Evolutionary conservation across 2,797 vertebrate species (phyloP).

Genomic region (Epinephelus coioides): DNA sequence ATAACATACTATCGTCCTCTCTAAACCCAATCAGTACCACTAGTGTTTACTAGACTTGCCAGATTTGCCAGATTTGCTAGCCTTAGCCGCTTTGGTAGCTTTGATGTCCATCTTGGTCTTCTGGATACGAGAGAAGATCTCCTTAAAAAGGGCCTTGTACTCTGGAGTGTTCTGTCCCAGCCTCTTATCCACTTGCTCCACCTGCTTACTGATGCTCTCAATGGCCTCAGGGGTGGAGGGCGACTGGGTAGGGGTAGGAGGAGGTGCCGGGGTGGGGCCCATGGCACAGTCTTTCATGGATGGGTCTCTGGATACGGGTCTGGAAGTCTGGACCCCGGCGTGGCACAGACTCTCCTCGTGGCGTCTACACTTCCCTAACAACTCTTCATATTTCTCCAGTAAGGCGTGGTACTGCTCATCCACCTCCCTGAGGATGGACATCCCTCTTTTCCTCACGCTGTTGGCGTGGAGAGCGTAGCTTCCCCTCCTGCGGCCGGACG

Average conservation of each 20-base stretch:
- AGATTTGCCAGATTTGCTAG: slow-evolving; percentile 77
- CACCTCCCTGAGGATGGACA: slow-evolving; percentile 98
- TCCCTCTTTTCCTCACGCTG: slow-evolving; percentile 93
- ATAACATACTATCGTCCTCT: slow-evolving; percentile 10
- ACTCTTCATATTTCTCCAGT: slow-evolving; percentile 97
- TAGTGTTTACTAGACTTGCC: slow-evolving; percentile 81
- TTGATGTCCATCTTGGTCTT: slow-evolving; percentile 98
- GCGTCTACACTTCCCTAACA: slow-evolving; percentile 94
- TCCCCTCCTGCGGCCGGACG: slow-evolving; percentile 90
- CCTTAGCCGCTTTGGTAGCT: slow-evolving; percentile 87
- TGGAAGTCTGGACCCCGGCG: slow-evolving; percentile 93
- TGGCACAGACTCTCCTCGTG: slow-evolving; percentile 94
- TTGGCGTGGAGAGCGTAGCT: slow-evolving; percentile 95
- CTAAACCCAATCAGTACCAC: not conserved
- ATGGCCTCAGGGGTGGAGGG: slow-evolving; percentile 87
- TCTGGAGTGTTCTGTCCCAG: slow-evolving; percentile 96
- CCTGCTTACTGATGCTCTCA: slow-evolving; percentile 93
- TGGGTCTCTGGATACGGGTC: slow-evolving; percentile 96
- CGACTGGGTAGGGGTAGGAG: slow-evolving; percentile 87
- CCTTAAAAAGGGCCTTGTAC: slow-evolving; percentile 98
- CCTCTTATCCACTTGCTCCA: slow-evolving; percentile 95
- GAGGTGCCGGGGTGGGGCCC: slow-evolving; percentile 76
- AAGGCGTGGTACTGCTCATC: slow-evolving; percentile 98
- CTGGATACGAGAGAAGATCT: slow-evolving; percentile 99
- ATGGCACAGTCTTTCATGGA: slow-evolving; percentile 93